Base-by-base conservation (phyloP, 2,797 vertebrate genomes). In the Pangasius djambal region DNA sequence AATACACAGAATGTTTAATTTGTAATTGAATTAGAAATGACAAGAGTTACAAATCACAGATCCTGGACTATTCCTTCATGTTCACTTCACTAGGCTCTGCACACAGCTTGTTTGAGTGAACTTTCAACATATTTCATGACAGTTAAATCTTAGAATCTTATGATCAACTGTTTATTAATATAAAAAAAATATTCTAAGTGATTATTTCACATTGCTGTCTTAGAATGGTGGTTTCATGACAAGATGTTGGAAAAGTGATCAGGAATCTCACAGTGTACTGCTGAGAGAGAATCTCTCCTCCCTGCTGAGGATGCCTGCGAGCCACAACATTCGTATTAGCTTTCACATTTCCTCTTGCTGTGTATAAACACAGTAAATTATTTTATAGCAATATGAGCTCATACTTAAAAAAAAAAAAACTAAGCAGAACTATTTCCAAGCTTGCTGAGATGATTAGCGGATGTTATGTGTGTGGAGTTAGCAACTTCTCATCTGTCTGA, bases 371-470 rank as follows among this genome's bases (percentile, higher is more conserved):
- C 28, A 10, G 50, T 87, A 63, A 86, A 87, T 87, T 82, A 78
- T 88, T 90, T 88, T 91, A 89, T 70, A 89, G 65, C 87, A 67
- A 75, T 69, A 74, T 92, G 89, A 91, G 74, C 69, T 90, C 87
- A 89, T 83, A 61, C 72, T 87, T 91, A 87, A 59, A 89, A 88
- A 88, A 87, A 59, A 89, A 88, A 88, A 87, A 77, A 67, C 37
- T 90, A 89, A 89, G 57, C 79, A 87, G 74, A 86, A 83, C 74
- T 52, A 61, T 28, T 69, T 75, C 52, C 77, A 89, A 89, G 81
- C 90, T 50, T 90, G 88, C 61, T 78, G 89, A 88, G 86, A 48
- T 74, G 59, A 74, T 70, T 40, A 87, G 9, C 16, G 48, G 70
- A 90, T 79, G 79, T 83, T 87, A 77, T 72, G 82, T 82, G 85